phyloP scores from a whole-genome alignment of 2,797 vertebrate genomes.

The Enteromius treurensis region DNA sequence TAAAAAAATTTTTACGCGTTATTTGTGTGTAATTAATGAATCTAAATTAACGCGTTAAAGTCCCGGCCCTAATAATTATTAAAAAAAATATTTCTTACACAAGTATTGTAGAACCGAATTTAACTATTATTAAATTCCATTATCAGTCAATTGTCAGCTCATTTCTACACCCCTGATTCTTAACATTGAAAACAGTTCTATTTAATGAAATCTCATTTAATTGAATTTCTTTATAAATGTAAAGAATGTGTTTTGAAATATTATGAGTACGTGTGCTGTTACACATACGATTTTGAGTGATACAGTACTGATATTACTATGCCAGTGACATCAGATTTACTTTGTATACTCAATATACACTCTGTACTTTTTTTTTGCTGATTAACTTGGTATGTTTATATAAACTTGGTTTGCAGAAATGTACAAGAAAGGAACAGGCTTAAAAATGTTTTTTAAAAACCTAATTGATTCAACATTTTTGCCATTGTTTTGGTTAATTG shows the following conservation, averaged over 20 bases:
- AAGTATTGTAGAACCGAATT: not conserved
- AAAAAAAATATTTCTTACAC: not conserved
- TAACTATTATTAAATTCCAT: not conserved
- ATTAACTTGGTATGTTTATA: conserved; percentile 3
- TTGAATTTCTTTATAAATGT: not conserved
- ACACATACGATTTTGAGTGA: not conserved
- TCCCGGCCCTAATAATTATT: too few relatives aligned
- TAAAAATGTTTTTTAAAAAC: not conserved
- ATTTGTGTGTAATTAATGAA: too few relatives aligned
- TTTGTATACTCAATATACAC: not conserved
- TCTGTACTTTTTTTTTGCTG: not conserved
- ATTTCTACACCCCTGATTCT: conserved; percentile 10
- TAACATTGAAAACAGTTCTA: not conserved
- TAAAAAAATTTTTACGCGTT: too few relatives aligned
- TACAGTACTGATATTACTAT: not conserved
- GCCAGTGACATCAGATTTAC: not conserved
- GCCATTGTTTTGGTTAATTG: conserved; percentile 24
- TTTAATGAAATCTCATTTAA: too few relatives aligned
- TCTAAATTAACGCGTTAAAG: too few relatives aligned
- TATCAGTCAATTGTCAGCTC: not conserved
- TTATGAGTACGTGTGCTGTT: not conserved
- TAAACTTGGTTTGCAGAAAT: conserved; percentile 19
- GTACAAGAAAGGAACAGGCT: conserved; percentile 4
- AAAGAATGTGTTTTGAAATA: not conserved
- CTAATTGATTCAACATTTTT: conserved; percentile 2